Evolutionary conservation across 2,113 vertebrate species (phyloP).

Genomic region (Elephas maximus): DNA sequence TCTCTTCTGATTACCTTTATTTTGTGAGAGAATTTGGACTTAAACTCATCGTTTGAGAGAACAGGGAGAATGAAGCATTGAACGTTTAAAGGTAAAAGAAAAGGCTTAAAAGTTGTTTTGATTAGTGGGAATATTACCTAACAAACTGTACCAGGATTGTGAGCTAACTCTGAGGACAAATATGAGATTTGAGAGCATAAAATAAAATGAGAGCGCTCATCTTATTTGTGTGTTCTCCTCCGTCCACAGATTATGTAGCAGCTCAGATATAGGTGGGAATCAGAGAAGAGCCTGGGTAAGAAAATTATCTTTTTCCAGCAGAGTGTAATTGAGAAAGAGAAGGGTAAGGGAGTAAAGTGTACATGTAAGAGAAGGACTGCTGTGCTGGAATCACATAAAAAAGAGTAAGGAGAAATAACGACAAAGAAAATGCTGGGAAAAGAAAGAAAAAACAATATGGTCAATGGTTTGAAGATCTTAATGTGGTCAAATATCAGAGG

Average conservation of each 20-base stretch:
- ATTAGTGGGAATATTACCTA: background rate
- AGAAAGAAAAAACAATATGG: background rate
- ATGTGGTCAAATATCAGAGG: background rate
- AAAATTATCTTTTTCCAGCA: background rate
- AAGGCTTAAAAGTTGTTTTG: background rate
- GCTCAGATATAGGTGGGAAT: background rate
- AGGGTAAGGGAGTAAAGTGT: background rate
- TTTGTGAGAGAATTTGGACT: background rate
- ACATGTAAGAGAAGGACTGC: background rate
- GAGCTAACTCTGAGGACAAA: background rate
- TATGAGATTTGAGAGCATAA: background rate
- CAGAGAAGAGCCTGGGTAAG: background rate
- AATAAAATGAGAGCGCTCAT: background rate
- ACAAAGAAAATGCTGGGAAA: background rate
- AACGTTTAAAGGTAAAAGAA: background rate
- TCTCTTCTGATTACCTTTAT: background rate
- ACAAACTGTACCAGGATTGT: background rate
- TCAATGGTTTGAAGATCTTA: background rate
- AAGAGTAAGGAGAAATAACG: background rate
- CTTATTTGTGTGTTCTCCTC: background rate
- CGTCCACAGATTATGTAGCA: background rate
- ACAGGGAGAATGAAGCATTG: background rate
- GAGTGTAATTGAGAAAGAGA: background rate
- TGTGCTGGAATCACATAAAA: background rate
- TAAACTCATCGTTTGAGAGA: background rate